A percentile compares a stretch with the other conserved stretches of the same genome.
These are phyloP conservation scores for Mimachlamys varia DNA, from an alignment of 2,888 invertebrate species.

Conservation along the genomic window DNA sequence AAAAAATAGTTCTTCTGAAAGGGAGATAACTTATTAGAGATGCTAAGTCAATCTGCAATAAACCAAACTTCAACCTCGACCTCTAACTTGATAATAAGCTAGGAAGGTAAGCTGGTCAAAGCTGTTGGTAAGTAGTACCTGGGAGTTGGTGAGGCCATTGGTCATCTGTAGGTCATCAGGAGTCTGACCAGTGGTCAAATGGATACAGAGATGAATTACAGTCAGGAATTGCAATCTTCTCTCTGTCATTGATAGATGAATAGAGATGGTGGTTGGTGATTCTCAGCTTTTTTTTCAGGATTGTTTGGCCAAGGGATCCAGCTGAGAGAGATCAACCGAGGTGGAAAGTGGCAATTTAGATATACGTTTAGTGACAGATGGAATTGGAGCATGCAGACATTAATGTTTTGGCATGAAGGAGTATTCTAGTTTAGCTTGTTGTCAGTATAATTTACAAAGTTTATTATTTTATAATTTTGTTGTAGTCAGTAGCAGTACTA, in stretches of 20 bases:
- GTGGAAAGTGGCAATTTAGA: neutral
- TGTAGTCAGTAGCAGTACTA: neutral
- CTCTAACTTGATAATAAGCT: no score
- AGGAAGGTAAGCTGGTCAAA: no score
- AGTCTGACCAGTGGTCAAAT: neutral
- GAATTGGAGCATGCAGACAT: neutral
- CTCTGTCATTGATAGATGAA: conserved; percentile 7
- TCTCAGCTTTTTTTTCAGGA: neutral
- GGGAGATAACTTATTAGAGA: no score
- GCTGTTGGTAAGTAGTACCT: no score
- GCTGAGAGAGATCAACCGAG: neutral
- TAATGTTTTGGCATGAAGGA: neutral
- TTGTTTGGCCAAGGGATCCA: neutral
- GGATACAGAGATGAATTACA: neutral
- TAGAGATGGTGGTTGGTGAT: neutral
- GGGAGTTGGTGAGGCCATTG: neutral
- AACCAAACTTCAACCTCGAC: no score
- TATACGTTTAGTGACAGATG: neutral
- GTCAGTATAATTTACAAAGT: no score
- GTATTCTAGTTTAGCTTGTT: neutral
- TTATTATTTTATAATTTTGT: neutral
- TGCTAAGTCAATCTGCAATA: no score
- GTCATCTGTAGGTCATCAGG: neutral
- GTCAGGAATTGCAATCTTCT: neutral
- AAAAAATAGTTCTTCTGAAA: no score